These are phyloP conservation scores for Lithophane semibrunnea DNA, from an alignment of 2,888 invertebrate genomes.

Conservation along the genomic window DNA sequence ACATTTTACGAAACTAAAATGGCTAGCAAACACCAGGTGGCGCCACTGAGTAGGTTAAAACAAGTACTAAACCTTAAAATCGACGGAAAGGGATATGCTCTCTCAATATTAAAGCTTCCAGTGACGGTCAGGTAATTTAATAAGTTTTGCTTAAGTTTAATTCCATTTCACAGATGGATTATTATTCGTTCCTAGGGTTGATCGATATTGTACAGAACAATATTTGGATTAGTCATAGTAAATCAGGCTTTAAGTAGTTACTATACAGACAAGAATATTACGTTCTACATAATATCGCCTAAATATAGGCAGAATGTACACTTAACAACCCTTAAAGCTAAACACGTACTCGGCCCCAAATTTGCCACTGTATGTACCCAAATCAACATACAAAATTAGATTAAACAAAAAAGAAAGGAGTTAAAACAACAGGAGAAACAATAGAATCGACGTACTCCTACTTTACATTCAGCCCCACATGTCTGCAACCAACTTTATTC, in stretches of 20 bases:
- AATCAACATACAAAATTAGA: constrained; percentile 65
- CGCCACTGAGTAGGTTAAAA: too few species aligned
- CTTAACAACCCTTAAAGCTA: constrained; percentile 3
- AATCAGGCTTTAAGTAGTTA: neutral
- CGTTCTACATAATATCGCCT: neutral
- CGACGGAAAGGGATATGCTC: too few species aligned
- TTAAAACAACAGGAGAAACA: constrained; percentile 59
- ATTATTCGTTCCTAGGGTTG: neutral
- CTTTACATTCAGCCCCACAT: constrained; percentile 78
- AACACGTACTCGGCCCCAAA: constrained; percentile 30
- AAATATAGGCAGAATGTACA: constrained; percentile 16
- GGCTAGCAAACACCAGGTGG: too few species aligned
- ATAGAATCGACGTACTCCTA: constrained; percentile 62
- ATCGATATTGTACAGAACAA: neutral
- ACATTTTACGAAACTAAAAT: too few species aligned
- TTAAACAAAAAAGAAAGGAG: constrained; percentile 57
- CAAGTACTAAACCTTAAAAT: too few species aligned
- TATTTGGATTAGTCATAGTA: neutral
- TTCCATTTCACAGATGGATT: neutral
- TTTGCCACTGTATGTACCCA: constrained; percentile 44
- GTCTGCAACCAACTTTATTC: constrained; percentile 76
- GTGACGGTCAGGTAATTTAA: too few species aligned
- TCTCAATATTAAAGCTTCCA: too few species aligned
- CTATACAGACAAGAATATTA: neutral
- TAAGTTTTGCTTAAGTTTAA: neutral